Conservation (phyloP, 2,888 invertebrate species). For the Eupithecia subfuscata region DNA sequence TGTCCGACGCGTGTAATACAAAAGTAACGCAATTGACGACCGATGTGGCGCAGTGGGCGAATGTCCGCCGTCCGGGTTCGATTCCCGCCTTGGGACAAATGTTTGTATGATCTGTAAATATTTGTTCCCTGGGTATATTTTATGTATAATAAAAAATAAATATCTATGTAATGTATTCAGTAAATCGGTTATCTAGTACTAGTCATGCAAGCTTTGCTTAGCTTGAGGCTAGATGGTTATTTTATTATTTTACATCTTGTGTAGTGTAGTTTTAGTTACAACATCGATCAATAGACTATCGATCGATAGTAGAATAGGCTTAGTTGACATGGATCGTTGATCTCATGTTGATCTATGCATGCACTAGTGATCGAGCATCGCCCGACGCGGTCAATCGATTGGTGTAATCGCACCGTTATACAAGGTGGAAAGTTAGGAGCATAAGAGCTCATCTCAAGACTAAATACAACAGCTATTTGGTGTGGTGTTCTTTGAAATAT, state of each 20-base stretch:
- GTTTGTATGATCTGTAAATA: too few relatives aligned
- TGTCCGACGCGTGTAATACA: not conserved
- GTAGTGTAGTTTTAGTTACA: not conserved
- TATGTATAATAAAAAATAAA: too few relatives aligned
- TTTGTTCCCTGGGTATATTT: too few relatives aligned
- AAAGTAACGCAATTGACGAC: not conserved
- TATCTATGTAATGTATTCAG: too few relatives aligned
- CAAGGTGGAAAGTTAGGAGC: not conserved
- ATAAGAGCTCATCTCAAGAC: not conserved
- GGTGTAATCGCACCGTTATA: not conserved
- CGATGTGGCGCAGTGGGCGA: too few relatives aligned
- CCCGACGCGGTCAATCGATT: not conserved
- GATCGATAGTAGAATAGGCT: not conserved
- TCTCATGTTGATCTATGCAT: not conserved
- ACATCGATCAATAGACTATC: not conserved
- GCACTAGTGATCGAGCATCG: slow-evolving; percentile 10
- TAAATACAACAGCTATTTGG: not conserved
- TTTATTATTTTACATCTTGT: not conserved
- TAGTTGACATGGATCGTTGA: not conserved
- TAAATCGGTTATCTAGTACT: too few relatives aligned
- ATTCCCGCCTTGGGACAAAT: too few relatives aligned
- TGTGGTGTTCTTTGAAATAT: not conserved
- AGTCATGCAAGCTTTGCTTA: too few relatives aligned
- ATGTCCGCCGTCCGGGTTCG: too few relatives aligned
- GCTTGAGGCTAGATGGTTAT: too few relatives aligned